Evolutionary conservation across 2,113 vertebrate species (phyloP), one percentile per base, ranked within the genome.

Genomic region (Clupea harengus): DNA sequence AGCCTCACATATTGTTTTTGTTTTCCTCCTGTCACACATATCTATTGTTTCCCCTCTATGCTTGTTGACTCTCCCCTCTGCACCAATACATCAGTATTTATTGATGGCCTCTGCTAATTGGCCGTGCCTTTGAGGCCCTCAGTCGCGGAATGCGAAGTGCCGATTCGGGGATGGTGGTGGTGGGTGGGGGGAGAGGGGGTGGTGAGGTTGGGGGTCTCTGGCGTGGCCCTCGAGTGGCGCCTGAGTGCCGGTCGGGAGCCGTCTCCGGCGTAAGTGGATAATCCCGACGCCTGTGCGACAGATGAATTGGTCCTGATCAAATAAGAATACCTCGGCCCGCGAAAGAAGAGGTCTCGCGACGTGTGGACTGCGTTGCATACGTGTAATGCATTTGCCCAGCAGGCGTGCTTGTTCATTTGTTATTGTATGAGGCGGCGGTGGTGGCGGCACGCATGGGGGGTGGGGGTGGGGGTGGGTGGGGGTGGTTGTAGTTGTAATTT

Each of bases 221-320:
- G 39, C 11, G 10, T 75, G 54, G 49, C 75, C 72, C 85, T 54
- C 39, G 45, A 60, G 81, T 17, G 85, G 32, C 28, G 78, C 64
- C 52, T 84, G 81, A 81, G 82, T 45, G 57, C 72, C 54, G 75
- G 83, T 47, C 84, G 81, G 72, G 25, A 78, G 88, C 82, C 44
- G 6, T 84, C 75, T 86, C 45, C 81, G 50, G 45, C 83, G 67
- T 83, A 85, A 90, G 87, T 85, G 46, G 89, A 89, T 89, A 90
- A 89, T 87, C 75, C 85, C 60, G 54, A 78, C 82, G 81, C 88
- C 88, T 87, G 22, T 67, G 50, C 75, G 86, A 87, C 80, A 60
- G 82, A 80, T 84, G 87, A 87, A 89, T 83, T 88, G 85, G 80
- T 86, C 82, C 84, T 86, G 87, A 85, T 90, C 84, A 83, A 89